Conservation (phyloP, 1,140 invertebrate species). For the Drosophila baimaii region DNA sequence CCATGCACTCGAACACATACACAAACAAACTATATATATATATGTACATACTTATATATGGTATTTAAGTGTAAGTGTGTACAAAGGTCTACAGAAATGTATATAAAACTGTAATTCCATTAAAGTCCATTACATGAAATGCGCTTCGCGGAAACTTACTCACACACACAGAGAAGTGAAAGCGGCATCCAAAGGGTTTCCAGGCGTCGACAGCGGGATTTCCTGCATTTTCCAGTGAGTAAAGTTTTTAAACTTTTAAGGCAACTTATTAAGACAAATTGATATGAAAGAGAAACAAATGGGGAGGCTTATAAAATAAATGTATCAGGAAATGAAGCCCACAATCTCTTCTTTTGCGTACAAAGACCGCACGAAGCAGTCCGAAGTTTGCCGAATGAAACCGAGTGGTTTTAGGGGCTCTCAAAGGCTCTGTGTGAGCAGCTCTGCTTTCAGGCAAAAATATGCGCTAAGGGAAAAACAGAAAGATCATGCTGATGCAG, state of each 20-base stretch:
- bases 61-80: slow-evolving; percentile 24
- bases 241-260: not conserved
- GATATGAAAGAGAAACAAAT: not conserved
- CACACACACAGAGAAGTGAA: slow-evolving; percentile 7
- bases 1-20: slow-evolving; percentile 38
- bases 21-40: slow-evolving; percentile 18
- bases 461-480: too few species aligned
- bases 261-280: too few species aligned
- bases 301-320: not conserved
- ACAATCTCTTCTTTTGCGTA: too few species aligned
- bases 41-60: slow-evolving; percentile 21
- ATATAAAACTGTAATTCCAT: slow-evolving; percentile 82
- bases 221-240: not conserved
- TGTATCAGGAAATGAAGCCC: too few species aligned
- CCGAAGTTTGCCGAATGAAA: too few species aligned
- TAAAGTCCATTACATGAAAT: slow-evolving; percentile 80
- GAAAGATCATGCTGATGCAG: too few species aligned
- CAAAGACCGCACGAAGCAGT: too few species aligned
- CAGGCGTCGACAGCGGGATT: not conserved
- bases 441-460: too few species aligned
- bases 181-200: not conserved
- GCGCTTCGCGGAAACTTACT: slow-evolving; percentile 48
- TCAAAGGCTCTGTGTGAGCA: too few species aligned
- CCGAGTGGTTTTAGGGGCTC: too few species aligned
- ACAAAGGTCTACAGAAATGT: slow-evolving; percentile 43